phyloP scores from a whole-genome alignment of 2,113 vertebrate genomes.

The Cacatua alba region DNA sequence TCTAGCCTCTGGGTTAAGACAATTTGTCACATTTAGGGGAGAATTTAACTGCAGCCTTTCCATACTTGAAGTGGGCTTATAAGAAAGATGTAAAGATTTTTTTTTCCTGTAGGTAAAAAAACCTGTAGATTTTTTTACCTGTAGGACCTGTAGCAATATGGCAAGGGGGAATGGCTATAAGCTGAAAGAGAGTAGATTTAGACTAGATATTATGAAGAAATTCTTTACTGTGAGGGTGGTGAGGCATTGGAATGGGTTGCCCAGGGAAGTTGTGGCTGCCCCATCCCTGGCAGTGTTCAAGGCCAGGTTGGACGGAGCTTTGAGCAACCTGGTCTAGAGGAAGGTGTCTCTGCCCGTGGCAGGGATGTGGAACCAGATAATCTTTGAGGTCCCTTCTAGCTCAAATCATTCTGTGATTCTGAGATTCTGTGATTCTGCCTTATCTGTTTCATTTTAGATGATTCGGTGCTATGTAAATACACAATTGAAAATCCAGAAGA shows the following conservation, averaged over 20 bases:
- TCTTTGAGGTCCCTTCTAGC: background rate
- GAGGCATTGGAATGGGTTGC: too few species aligned
- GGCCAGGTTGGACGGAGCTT: background rate
- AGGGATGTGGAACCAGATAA: background rate
- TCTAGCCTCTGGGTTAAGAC: background rate
- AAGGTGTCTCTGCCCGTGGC: background rate
- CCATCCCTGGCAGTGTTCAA: background rate
- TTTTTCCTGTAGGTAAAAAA: background rate
- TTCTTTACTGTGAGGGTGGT: background rate
- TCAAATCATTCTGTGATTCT: background rate
- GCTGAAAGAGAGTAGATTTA: background rate
- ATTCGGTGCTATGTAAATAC: constrained; percentile 57
- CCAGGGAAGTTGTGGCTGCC: background rate
- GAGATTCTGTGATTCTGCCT: background rate
- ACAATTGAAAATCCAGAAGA: constrained; percentile 63
- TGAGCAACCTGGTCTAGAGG: background rate
- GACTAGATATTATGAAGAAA: background rate
- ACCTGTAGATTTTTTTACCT: background rate
- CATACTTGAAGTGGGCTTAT: background rate
- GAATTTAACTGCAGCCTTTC: background rate
- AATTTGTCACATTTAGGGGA: background rate
- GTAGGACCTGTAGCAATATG: background rate
- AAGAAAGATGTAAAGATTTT: background rate
- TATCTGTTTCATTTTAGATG: constrained; percentile 43
- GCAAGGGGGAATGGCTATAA: background rate